phyloP scores from a whole-genome alignment of 2,888 invertebrate species.

The Hyposoter dolosus region DNA sequence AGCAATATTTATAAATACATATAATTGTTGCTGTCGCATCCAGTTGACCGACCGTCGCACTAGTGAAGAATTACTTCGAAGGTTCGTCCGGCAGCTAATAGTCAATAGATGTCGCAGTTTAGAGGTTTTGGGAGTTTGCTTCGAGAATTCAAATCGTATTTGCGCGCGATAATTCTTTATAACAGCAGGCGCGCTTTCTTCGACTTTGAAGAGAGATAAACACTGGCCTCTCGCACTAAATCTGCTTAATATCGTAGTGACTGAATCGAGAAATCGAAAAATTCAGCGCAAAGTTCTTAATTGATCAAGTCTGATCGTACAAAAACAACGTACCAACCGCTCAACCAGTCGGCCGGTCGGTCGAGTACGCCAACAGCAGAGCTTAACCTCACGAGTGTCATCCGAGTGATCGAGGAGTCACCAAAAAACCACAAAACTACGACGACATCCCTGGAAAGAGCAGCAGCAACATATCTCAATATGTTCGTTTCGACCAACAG shows the following conservation, averaged over 20 bases:
- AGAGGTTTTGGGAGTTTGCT: not conserved
- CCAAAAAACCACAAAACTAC: not conserved
- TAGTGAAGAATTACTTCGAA: not conserved
- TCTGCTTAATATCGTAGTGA: not conserved
- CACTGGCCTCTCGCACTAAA: not conserved
- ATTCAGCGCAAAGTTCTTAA: not conserved
- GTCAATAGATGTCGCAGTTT: not conserved
- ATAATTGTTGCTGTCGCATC: too few species aligned
- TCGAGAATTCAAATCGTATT: not conserved
- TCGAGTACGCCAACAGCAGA: not conserved
- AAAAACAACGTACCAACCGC: not conserved
- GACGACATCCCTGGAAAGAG: not conserved
- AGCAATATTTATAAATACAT: too few species aligned
- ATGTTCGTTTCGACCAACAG: constrained; percentile 60
- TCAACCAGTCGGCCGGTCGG: not conserved
- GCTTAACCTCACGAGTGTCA: not conserved
- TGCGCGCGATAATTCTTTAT: not conserved
- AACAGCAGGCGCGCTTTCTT: not conserved
- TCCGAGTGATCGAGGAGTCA: not conserved
- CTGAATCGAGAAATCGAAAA: not conserved
- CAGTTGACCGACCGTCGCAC: too few species aligned
- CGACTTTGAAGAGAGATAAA: not conserved
- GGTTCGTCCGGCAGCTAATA: not conserved
- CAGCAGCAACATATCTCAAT: not conserved
- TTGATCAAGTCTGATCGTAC: not conserved